Conservation (phyloP, 2,797 vertebrate genomes). For the Carapus acus region DNA sequence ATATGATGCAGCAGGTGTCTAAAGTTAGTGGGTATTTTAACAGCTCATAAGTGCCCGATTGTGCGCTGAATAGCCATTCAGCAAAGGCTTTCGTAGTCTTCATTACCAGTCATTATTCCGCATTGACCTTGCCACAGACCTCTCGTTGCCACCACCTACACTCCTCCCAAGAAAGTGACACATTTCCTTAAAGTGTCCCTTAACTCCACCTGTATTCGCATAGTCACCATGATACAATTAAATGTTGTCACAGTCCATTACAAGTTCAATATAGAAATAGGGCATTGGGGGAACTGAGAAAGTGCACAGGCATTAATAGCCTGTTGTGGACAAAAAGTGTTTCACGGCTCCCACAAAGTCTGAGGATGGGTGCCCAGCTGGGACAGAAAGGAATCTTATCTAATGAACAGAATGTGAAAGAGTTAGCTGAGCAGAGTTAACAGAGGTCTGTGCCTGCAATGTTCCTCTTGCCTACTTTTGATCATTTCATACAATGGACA, state of each 20-base stretch:
- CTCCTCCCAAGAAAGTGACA: slow-evolving; percentile 21
- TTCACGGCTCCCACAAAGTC: slow-evolving; percentile 55
- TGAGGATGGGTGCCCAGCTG: slow-evolving; percentile 45
- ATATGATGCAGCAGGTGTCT: slow-evolving; percentile 12
- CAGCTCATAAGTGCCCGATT: slow-evolving; percentile 17
- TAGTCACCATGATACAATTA: slow-evolving; percentile 24
- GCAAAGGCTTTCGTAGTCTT: slow-evolving; percentile 2
- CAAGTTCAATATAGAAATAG: slow-evolving; percentile 17
- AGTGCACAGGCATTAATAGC: slow-evolving; percentile 43
- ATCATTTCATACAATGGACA: too few relatives aligned
- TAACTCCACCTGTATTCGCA: slow-evolving; percentile 1
- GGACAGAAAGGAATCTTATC: slow-evolving; percentile 29
- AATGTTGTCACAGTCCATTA: slow-evolving; percentile 28
- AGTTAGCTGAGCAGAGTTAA: slow-evolving; percentile 9
- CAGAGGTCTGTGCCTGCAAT: too few relatives aligned
- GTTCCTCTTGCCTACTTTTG: too few relatives aligned
- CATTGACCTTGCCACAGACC: slow-evolving; percentile 25
- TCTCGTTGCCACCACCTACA: slow-evolving; percentile 11
- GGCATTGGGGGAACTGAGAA: slow-evolving; percentile 36
- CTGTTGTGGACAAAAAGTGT: slow-evolving; percentile 49
- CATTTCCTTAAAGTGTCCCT: slow-evolving; percentile 9
- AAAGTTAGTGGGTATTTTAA: slow-evolving; percentile 10
- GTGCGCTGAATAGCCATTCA: slow-evolving; percentile 17
- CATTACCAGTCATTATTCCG: slow-evolving; percentile 1
- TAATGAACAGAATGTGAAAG: slow-evolving; percentile 22